Conservation (phyloP, 2,888 invertebrate species). For the Sminthurinus aureus region DNA sequence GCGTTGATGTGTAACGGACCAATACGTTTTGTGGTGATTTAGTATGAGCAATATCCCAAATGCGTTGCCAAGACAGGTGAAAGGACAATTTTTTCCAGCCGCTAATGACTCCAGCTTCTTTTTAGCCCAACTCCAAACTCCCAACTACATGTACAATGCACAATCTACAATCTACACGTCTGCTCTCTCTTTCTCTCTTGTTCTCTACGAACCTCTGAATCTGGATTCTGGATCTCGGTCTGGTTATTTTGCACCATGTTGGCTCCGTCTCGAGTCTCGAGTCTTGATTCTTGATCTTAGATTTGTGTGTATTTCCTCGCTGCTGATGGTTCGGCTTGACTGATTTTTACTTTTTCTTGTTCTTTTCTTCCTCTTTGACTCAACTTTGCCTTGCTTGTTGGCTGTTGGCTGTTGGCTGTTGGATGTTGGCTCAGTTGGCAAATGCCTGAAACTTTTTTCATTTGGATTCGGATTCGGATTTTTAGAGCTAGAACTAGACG, state of each 20-base stretch:
- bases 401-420: not conserved
- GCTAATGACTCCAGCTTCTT: conserved; percentile 30
- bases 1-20: conserved; percentile 33
- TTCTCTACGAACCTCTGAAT: too few relatives aligned
- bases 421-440: conserved; percentile 28
- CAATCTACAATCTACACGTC: too few relatives aligned
- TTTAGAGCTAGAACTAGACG: too few relatives aligned
- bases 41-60: conserved; percentile 40
- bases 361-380: not conserved
- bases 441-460: conserved; percentile 19
- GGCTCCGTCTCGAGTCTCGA: too few relatives aligned
- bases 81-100: conserved; percentile 41
- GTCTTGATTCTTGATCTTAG: too few relatives aligned
- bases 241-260: too few relatives aligned
- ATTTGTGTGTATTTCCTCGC: not conserved
- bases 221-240: too few relatives aligned
- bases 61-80: conserved; percentile 42
- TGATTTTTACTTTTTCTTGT: conserved; percentile 39
- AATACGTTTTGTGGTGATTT: conserved; percentile 37
- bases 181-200: not conserved
- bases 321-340: conserved; percentile 32
- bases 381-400: not conserved
- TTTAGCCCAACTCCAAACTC: not conserved
- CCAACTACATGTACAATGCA: too few relatives aligned
- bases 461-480: conserved; percentile 3